phyloP scores from a whole-genome alignment of 2,888 invertebrate genomes.

The Geophilus truncorum region DNA sequence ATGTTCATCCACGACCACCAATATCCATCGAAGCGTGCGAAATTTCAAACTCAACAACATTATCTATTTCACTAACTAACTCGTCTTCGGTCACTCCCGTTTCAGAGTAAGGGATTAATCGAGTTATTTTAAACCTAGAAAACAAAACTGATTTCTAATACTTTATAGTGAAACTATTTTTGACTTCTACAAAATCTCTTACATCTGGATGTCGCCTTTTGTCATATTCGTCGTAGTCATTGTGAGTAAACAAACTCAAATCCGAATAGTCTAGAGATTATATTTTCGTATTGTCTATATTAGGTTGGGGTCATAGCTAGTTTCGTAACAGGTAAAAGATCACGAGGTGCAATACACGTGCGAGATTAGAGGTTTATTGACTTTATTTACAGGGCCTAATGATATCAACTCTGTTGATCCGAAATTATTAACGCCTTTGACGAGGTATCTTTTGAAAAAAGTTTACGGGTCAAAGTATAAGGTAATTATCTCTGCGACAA shows the following conservation, averaged over 20 bases:
- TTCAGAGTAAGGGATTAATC: background rate
- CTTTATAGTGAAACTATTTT: slow-evolving; percentile 4
- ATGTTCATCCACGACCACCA: background rate
- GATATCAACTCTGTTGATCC: slow-evolving; percentile 13
- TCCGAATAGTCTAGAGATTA: background rate
- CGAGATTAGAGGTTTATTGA: no score
- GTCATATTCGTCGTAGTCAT: background rate
- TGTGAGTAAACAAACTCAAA: background rate
- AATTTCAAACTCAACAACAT: background rate
- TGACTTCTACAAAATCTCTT: background rate
- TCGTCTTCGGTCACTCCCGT: background rate
- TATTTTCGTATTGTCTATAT: background rate
- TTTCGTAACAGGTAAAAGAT: background rate
- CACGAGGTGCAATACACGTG: background rate
- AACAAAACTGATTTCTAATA: background rate
- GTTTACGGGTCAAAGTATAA: background rate
- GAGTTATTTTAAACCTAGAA: background rate
- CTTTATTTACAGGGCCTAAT: background rate
- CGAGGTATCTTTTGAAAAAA: background rate
- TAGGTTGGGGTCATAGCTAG: background rate
- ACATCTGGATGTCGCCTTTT: slow-evolving; percentile 7
- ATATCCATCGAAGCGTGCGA: background rate
- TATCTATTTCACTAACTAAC: background rate
- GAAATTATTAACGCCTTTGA: background rate
- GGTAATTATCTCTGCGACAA: background rate